These are phyloP conservation scores for Tragelaphus buxtoni DNA, from an alignment of 2,113 vertebrate species.

Conservation along the genomic window DNA sequence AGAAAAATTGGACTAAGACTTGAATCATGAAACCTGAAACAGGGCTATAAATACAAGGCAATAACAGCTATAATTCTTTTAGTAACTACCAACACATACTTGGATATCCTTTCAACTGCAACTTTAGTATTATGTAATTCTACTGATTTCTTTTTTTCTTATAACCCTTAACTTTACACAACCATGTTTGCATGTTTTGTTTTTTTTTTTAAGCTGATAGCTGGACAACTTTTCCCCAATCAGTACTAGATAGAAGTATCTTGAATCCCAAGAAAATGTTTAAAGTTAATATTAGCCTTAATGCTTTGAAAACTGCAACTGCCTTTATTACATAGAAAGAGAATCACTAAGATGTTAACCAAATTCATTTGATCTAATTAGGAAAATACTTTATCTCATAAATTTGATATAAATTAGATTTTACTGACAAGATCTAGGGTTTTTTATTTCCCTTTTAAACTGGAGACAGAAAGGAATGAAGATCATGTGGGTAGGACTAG, in stretches of 20 bases:
- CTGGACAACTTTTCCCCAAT: conserved; percentile 77
- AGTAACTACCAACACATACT: conserved; percentile 91
- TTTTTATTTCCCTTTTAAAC: conserved; percentile 45
- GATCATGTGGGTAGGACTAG: conserved; percentile 37
- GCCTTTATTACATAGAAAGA: conserved; percentile 84
- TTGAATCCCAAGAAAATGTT: conserved; percentile 78
- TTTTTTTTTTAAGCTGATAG: conserved; percentile 77
- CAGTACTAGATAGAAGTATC: conserved; percentile 75
- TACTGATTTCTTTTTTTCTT: conserved; percentile 80
- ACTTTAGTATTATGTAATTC: conserved; percentile 89
- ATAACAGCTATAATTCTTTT: conserved; percentile 89
- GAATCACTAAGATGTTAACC: conserved; percentile 84
- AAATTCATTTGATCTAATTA: conserved; percentile 85
- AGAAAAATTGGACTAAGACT: conserved; percentile 90
- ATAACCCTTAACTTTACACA: conserved; percentile 82
- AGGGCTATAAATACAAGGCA: conserved; percentile 89
- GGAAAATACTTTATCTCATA: conserved; percentile 88
- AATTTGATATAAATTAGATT: conserved; percentile 87
- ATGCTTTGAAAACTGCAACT: conserved; percentile 83
- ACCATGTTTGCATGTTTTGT: conserved; percentile 78
- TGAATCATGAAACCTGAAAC: conserved; percentile 91
- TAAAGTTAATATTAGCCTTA: conserved; percentile 78
- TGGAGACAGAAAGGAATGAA: conserved; percentile 64
- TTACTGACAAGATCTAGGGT: conserved; percentile 80
- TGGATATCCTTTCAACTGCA: conserved; percentile 82